Evolutionary conservation across 1,140 invertebrate genomes (phyloP).

Genomic region (Ceratosolen solmsi): DNA sequence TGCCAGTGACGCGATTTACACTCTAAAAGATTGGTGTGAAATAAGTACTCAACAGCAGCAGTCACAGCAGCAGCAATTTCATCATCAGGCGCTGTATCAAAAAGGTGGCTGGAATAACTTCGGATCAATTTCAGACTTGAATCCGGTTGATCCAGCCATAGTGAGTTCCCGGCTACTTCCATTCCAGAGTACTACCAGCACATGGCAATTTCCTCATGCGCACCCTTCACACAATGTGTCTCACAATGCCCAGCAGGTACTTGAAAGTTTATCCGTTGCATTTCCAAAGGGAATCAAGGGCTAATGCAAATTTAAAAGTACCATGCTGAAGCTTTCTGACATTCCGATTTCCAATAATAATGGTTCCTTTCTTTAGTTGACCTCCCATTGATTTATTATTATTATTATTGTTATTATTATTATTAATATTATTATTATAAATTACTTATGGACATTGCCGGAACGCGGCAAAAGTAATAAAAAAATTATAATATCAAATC

Average conservation of each 20-base stretch:
- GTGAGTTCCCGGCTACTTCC: constrained; percentile 79
- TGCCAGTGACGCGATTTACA: constrained; percentile 68
- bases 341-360: too few species aligned
- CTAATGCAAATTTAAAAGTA: constrained; percentile 13
- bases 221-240: constrained; percentile 68
- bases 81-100: constrained; percentile 68
- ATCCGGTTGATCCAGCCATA: constrained; percentile 89
- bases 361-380: too few species aligned
- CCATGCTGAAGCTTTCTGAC: too few species aligned
- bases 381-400: too few species aligned
- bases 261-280: constrained; percentile 1
- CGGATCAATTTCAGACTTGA: constrained; percentile 81
- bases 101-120: constrained; percentile 72
- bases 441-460: too few species aligned
- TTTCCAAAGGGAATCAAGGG: constrained; percentile 6
- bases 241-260: constrained; percentile 71
- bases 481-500: too few species aligned
- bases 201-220: constrained; percentile 71
- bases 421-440: too few species aligned
- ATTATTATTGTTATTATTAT: too few species aligned
- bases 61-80: constrained; percentile 61
- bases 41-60: constrained; percentile 67
- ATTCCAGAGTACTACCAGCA: constrained; percentile 68
- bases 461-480: too few species aligned
- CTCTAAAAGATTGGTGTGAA: constrained; percentile 72